Evolutionary conservation across 2,113 vertebrate species (phyloP).

Genomic region (Tachycineta bicolor): DNA sequence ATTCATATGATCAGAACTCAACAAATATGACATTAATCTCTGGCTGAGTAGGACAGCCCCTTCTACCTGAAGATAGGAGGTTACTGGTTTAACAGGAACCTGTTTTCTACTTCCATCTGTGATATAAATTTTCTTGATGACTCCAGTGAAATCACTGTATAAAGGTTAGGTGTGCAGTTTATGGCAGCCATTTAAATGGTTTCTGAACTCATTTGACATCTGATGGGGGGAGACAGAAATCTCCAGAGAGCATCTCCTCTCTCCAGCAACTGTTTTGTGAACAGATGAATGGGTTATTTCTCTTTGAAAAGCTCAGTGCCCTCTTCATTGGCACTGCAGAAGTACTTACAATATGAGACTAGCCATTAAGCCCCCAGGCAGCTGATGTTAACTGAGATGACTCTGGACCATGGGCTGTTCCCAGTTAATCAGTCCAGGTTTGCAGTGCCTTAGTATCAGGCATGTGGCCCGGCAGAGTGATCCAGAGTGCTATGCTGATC

Average conservation of each 20-base stretch:
- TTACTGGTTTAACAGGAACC: neutral
- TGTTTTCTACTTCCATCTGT: neutral
- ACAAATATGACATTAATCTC: neutral
- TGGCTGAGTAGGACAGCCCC: neutral
- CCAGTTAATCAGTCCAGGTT: neutral
- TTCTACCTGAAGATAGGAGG: neutral
- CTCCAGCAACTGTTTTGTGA: neutral
- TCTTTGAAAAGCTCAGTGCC: neutral
- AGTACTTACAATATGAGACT: neutral
- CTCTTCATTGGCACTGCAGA: neutral
- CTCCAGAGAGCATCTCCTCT: neutral
- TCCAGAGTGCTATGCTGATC: accelerated
- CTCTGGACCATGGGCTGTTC: neutral
- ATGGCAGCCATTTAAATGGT: neutral
- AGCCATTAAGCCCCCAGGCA: neutral
- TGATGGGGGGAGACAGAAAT: neutral
- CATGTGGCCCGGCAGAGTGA: neutral
- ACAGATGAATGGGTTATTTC: neutral
- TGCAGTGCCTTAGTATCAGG: neutral
- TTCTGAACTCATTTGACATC: neutral
- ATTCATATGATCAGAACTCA: neutral
- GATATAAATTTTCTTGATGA: neutral
- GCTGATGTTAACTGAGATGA: neutral
- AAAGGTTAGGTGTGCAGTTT: neutral
- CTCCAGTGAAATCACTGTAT: neutral